Evolutionary conservation across 2,113 vertebrate genomes (phyloP), one percentile per base, ranked within the genome.

Genomic region (Chamaea fasciata): DNA sequence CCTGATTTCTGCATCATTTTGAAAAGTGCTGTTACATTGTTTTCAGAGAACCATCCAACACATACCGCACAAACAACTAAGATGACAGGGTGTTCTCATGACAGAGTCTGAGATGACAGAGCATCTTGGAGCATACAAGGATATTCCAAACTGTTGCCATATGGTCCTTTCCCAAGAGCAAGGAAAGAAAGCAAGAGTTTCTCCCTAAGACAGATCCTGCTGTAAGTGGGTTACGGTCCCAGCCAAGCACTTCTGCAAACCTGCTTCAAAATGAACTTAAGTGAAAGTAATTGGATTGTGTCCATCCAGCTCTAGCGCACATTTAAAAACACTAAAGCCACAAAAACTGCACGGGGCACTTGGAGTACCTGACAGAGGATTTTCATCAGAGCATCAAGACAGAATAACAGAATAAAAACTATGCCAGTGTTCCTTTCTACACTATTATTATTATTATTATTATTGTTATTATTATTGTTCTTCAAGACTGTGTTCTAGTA

Each of bases 191-290:
- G 35, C 19, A 50, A 60, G 53, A 16, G 47, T 64, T 91, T 46
- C 37, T 67, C 60, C 64, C 8, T 46, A 53, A 65, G n/a, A 64
- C 81, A 73, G 42, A 74, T 31, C 33, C 22, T 35, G 65, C 31
- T 76, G 0, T 30, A 90, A 60, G 26, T n/a, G 73, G 31, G 56
- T 56, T 79, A 39, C 27, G 69, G 33, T 20, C 57, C 41, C 23
- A 79, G 78, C 63, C 73, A 90, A 94, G 67, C 56, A 49, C 5
- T 90, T 76, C 21, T 89, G 46, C 65, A 94, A 89, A 65, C 20
- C 13, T 68, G 70, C 69, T 67, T 93, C 87, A 68, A 89, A 96
- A 81, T 23, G 18, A 93, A 35, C n/a, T 86, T 59, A 76, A 90
- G 49, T 71, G 46, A 81, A 91, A 75, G n/a, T 47, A 74, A 59